phyloP scores from a whole-genome alignment of 2,797 vertebrate genomes.

The Poeciliopsis infans region DNA sequence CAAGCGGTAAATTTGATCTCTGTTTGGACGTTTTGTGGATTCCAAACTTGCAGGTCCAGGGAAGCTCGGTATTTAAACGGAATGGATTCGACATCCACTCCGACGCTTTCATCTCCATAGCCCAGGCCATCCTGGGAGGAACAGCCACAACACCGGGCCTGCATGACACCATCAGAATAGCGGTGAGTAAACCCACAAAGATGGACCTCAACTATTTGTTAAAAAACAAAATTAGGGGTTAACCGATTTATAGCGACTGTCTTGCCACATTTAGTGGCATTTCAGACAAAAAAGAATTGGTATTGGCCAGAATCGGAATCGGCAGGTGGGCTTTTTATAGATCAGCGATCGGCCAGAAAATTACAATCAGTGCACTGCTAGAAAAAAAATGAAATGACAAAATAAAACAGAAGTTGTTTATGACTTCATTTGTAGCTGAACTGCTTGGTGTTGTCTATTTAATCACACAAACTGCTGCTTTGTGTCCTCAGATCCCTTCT shows the following conservation, averaged over 20 bases:
- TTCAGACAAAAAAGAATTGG: too few relatives aligned
- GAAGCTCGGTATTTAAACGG: conserved; percentile 88
- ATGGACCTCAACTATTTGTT: neutral
- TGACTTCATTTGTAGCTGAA: neutral
- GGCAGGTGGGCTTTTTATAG: too few relatives aligned
- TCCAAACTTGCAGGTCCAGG: conserved; percentile 85
- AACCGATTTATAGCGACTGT: too few relatives aligned
- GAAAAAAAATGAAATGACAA: neutral
- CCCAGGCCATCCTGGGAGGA: conserved; percentile 93
- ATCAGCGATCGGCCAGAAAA: too few relatives aligned
- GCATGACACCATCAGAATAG: conserved; percentile 84
- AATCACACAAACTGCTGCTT: neutral
- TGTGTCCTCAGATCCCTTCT: conserved; percentile 83
- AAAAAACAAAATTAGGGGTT: too few relatives aligned
- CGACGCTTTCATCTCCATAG: conserved; percentile 87
- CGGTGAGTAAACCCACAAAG: conserved; percentile 44
- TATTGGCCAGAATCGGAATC: too few relatives aligned
- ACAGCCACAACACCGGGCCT: conserved; percentile 87
- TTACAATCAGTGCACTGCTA: too few relatives aligned
- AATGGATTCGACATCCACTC: conserved; percentile 91
- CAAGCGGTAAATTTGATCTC: too few relatives aligned
- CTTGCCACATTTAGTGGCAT: too few relatives aligned
- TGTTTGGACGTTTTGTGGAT: neutral
- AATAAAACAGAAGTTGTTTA: neutral
- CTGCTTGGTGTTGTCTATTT: neutral